A percentile compares a stretch with the other conserved stretches of the same genome.
These are phyloP conservation scores for Dasypolia templi DNA, from an alignment of 2,888 invertebrate species.

Conservation along the genomic window DNA sequence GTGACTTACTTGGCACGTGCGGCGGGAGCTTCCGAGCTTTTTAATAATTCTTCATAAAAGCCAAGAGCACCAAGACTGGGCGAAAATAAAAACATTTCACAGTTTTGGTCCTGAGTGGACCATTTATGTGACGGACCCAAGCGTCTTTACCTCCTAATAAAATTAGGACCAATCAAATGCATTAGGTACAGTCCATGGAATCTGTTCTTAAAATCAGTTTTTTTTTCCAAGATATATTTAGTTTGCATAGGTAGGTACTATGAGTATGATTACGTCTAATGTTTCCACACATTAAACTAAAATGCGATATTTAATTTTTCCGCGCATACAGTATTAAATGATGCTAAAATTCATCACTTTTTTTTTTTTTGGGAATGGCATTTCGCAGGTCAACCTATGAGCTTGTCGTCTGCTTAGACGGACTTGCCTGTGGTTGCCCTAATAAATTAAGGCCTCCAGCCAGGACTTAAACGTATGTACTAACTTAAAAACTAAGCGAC, in stretches of 20 bases:
- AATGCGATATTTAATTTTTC: not conserved
- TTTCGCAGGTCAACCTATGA: too few species aligned
- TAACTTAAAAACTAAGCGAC: too few species aligned
- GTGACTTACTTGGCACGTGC: not conserved
- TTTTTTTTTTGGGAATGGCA: too few species aligned
- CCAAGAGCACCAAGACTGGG: not conserved
- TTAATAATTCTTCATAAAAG: not conserved
- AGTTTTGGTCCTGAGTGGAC: slow-evolving; percentile 21
- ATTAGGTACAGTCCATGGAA: slow-evolving; percentile 4
- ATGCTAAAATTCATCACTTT: not conserved
- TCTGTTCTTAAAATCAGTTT: not conserved
- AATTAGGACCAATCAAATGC: slow-evolving; percentile 31
- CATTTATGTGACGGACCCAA: slow-evolving; percentile 37
- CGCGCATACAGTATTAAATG: not conserved
- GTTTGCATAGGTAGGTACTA: not conserved
- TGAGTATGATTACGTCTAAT: not conserved
- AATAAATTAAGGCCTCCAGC: too few species aligned
- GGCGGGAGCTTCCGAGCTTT: not conserved
- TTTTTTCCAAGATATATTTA: not conserved
- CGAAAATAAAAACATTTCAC: slow-evolving; percentile 25
- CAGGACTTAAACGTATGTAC: too few species aligned
- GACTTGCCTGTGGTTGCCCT: too few species aligned
- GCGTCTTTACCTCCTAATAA: slow-evolving; percentile 10
- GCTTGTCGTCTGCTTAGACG: too few species aligned
- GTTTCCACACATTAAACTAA: not conserved